Base-by-base conservation (phyloP, 2,797 vertebrate genomes). In the Rhynchotus rufescens region DNA sequence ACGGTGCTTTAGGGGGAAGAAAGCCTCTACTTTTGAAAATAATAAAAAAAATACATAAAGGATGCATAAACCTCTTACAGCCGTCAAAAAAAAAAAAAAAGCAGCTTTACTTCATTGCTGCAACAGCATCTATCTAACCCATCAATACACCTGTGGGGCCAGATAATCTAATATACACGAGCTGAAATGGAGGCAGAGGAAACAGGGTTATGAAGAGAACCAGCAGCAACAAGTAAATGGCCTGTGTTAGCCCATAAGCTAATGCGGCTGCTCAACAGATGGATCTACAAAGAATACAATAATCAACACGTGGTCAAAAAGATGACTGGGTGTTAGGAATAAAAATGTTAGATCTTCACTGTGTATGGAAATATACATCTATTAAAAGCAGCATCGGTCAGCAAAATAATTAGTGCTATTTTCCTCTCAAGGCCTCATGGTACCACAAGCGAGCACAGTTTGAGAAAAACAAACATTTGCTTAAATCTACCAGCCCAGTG, bases 391-490 rank as follows among this genome's bases (percentile, higher is more conserved):
- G 69, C 68, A 83, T 44, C 67, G 74, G 67, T 80, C 36, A 80
- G 65, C 60, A 34, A 80, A 94, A 85, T 89, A 82, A 80, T 80
- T 23, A 60, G 54, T 62, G 76, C 42, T 85, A 22, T 90, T 92
- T 93, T 80, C 78, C 51, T 79, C 59, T 79, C 78, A 85, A 81
- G 90, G 51, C 68, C 67, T 78, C 60, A 57, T 4, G 62, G 91
- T 84, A 94, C 61, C 57, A 67, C 52, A 57, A 79, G 71, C 34
- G 60, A 66, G 30, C 80, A 40, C 75, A 82, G 77, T 86, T 68
- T 85, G 76, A 85, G 64, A 75, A 88, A 95, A 95, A 88, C 57
- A 89, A 96, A 75, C 85, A 89, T 93, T 89, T 95, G 86, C 84
- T 92, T 94, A 78, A 95, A 92, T 45, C 69, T 65, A 67, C 12